phyloP scores from a whole-genome alignment of 37 sponge, comb jelly and placozoan genomes.

The Diacarnus erythraeanus region DNA sequence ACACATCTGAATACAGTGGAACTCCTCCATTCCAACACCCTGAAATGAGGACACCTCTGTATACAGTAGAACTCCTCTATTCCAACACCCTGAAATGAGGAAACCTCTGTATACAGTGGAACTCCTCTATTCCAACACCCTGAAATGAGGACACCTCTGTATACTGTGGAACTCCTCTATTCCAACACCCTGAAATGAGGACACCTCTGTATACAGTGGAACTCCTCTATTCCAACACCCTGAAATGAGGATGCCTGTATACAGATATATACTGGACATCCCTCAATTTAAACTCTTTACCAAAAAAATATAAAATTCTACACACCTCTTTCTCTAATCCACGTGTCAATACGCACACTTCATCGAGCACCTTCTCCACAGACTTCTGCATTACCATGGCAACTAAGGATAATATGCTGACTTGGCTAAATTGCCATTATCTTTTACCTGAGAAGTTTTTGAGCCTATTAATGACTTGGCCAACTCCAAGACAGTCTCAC shows the following conservation, averaged over 20 bases:
- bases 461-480: neutral
- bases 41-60: neutral
- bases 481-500: neutral
- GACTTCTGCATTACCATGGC: neutral
- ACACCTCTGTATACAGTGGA: neutral
- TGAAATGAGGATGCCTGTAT: neutral
- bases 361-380: neutral
- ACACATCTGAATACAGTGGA: neutral
- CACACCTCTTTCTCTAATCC: neutral
- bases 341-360: slow-evolving; percentile 2
- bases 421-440: too few species aligned
- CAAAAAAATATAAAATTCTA: neutral
- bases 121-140: neutral
- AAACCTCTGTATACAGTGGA: neutral
- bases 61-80: neutral
- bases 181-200: neutral
- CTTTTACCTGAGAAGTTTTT: neutral
- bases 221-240: neutral
- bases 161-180: neutral
- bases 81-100: neutral
- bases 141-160: neutral
- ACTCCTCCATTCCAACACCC: neutral
- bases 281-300: too few species aligned
- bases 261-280: neutral
- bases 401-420: neutral